Evolutionary conservation across 35 echinoderm and acorn worm species (phyloP).

Genomic region (Ophioderma brevispina): DNA sequence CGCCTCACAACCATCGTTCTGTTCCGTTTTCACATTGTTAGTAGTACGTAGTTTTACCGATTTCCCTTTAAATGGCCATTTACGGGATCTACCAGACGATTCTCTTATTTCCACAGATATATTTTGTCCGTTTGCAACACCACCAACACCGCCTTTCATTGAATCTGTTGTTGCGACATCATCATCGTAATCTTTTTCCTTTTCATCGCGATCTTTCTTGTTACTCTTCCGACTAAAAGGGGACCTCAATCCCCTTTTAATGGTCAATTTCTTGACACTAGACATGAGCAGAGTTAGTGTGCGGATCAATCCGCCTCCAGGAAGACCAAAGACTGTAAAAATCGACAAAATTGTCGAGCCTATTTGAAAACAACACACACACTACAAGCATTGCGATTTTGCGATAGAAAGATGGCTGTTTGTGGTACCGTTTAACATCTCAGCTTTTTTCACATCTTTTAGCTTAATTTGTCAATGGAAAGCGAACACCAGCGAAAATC

Average conservation of each 20-base stretch:
- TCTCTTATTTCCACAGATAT: neutral
- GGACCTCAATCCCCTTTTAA: conserved; percentile 41
- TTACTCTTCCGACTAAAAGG: conserved; percentile 46
- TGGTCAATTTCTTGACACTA: conserved; percentile 50
- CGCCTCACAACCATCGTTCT: neutral
- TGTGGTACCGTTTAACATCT: no score
- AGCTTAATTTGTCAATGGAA: no score
- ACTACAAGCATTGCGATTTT: neutral
- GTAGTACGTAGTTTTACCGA: neutral
- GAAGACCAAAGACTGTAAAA: neutral
- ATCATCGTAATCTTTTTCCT: neutral
- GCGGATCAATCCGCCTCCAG: neutral
- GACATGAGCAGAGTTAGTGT: conserved; percentile 9
- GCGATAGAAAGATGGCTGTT: no score
- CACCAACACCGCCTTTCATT: neutral
- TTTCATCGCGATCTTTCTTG: conserved; percentile 8
- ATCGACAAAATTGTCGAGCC: neutral
- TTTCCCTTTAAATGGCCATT: conserved; percentile 21
- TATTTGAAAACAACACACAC: neutral
- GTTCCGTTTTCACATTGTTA: neutral
- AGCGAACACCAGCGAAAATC: no score
- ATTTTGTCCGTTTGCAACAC: neutral
- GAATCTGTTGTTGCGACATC: neutral
- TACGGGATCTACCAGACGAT: neutral
- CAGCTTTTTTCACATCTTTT: no score